Evolutionary conservation across 2,113 vertebrate genomes (phyloP), one percentile per base, ranked within the genome.

Genomic region (Serilophus lunatus): DNA sequence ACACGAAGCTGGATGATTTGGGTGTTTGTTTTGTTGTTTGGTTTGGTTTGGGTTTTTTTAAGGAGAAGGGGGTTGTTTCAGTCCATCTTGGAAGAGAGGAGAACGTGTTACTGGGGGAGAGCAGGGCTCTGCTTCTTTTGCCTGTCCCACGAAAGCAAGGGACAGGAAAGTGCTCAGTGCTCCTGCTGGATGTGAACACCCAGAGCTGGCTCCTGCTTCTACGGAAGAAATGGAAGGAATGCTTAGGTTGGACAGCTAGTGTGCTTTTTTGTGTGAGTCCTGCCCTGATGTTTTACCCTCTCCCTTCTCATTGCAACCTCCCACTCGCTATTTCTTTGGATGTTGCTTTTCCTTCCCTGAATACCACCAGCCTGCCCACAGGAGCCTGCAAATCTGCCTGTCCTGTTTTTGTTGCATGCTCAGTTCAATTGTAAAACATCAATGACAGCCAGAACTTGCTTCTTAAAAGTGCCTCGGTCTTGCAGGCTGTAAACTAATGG

Each of bases 131-230:
- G 24, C 50, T 57, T 10, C 65, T 66, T 17, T 66, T 40, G 31
- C 38, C 19, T 0, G 3, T 4, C 7, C 5, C 26, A 9, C 40
- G 40, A 2, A 9, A n/a, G 24, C 68, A 51, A 44, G 12, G 7
- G 65, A 74, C 33, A 18, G 51, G 17, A 3, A 9, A 18, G n/a
- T 29, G 12, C 76, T 54, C 42, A 1, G 3, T 22, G 8, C 12
- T 71, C 33, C 35, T 28, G 54, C 15, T 51, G 76, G 35, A 11
- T 10, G 1, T 12, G 24, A 76, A 11, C 35, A 54, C 38, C 16
- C 31, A 26, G 31, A 57, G 28, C 28, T 28, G 19, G 38, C 38
- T 75, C 4, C 69, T 87, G 56, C 47, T 78, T 66, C 68, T 3
- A 1, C 28, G 45, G 25, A 18, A 63, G 35, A 38, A 33, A 12